Evolutionary conservation across 2,888 invertebrate species (phyloP).

Genomic region (Helleia helle): DNA sequence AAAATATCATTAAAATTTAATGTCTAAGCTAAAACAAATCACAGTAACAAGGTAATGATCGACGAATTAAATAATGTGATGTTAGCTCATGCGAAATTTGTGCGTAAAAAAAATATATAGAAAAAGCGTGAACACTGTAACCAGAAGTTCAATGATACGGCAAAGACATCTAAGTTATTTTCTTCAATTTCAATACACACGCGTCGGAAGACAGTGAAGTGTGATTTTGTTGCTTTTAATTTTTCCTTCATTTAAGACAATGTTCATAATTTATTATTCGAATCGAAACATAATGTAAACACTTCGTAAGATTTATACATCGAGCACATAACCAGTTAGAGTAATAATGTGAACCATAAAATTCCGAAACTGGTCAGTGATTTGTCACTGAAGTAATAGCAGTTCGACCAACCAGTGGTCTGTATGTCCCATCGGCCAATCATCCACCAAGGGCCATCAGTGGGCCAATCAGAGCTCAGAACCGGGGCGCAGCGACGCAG

Average conservation of each 20-base stretch:
- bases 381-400: too few relatives aligned
- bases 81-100: conserved; percentile 28
- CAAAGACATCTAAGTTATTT: too few relatives aligned
- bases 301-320: conserved; percentile 2
- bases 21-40: conserved; percentile 60
- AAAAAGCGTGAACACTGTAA: conserved; percentile 9
- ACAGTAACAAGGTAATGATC: conserved; percentile 63
- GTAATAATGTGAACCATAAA: too few relatives aligned
- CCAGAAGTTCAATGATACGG: too few relatives aligned
- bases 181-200: conserved; percentile 10
- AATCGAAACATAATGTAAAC: background rate
- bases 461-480: too few relatives aligned
- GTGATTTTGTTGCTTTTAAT: conserved; percentile 21
- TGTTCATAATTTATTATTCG: background rate
- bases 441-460: too few relatives aligned
- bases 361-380: too few relatives aligned
- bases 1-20: conserved; percentile 34
- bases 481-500: too few relatives aligned
- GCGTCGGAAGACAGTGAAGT: conserved; percentile 22
- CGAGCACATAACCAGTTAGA: too few relatives aligned
- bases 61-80: conserved; percentile 46
- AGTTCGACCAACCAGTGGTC: too few relatives aligned
- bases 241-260: background rate
- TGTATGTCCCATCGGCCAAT: too few relatives aligned
- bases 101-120: conserved; percentile 28